Percentiles rank a stretch among this genome's conserved stretches.
Evolutionary conservation across 2,113 vertebrate species (phyloP).

Genomic region (Cyanoderma ruficeps): DNA sequence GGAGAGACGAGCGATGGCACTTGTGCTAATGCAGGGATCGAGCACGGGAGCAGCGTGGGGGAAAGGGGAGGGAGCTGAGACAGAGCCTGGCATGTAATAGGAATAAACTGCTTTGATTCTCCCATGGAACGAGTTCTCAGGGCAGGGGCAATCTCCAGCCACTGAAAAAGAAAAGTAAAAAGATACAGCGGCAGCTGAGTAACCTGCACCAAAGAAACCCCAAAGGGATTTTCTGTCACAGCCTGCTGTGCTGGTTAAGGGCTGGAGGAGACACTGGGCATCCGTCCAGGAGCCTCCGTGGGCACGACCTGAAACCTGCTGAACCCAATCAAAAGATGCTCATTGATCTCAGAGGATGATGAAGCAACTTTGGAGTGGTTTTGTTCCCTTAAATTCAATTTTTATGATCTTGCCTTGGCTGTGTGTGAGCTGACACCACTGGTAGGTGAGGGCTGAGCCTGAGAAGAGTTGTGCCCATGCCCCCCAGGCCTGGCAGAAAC

Average conservation of each 20-base stretch:
- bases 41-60: neutral
- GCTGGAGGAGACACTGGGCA: neutral
- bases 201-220: neutral
- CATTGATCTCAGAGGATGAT: neutral
- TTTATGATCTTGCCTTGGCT: neutral
- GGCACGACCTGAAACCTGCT: neutral
- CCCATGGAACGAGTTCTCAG: neutral
- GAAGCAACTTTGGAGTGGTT: neutral
- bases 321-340: neutral
- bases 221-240: neutral
- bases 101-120: neutral
- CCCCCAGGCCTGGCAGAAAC: conserved; percentile 3
- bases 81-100: fast-evolving
- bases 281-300: neutral
- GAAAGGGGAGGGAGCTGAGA: neutral
- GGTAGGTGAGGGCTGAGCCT: neutral
- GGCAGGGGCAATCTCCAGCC: neutral
- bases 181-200: neutral
- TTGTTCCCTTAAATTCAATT: neutral
- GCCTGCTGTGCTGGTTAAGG: neutral
- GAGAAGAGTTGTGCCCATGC: neutral
- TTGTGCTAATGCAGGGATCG: neutral
- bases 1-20: neutral
- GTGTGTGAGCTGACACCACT: neutral
- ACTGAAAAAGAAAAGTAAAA: neutral